Base-by-base conservation (phyloP, 2,797 vertebrate genomes). In the Ctenosaura bakeri region DNA sequence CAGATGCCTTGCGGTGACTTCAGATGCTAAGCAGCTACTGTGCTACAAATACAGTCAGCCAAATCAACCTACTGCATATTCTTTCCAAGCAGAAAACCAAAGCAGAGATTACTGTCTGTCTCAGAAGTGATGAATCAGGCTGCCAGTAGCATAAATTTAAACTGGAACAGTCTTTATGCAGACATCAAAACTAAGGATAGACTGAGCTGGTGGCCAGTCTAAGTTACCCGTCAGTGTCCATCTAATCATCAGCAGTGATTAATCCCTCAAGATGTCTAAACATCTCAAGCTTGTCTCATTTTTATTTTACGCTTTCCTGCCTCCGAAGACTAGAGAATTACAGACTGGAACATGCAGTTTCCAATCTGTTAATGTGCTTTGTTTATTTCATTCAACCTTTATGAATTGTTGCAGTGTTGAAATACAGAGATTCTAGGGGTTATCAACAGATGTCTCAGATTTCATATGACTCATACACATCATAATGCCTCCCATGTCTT, bases 401-500 rank as follows among this genome's bases (percentile, higher is more conserved):
- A 73, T 85, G 80, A 93, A 90, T 87, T 18, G 87, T 62, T 80
- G 89, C 81, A 77, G 52, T 93, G 92, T 84, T 90, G 90, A 90
- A 93, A 92, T 59, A 92, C 79, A 86, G 14, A 90, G 84, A 96
- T 95, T 94, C 94, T 90, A 94, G 90, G 86, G 93, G 91, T 92
- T 93, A 94, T 94, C 93, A 95, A 85, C 90, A 94, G 90, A 90
- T 93, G 93, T 94, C 90, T 92, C 32, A 87, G 89, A 95, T 85
- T 92, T 76, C 95, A 90, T 42, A 85, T 95, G 92, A 95, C 54
- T 95, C 92, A 92, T 35, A 92, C 79, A 89, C 87, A 86, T 10
- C 74, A 76, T 85, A 89, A 93, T 93, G 92, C 85, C 90, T 69
- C 87, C 16, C 29, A 59, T 91, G 85, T 29, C 1, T 81, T 94